Evolutionary conservation across 1,140 invertebrate genomes (phyloP).

Genomic region (Drosophila arizonae): DNA sequence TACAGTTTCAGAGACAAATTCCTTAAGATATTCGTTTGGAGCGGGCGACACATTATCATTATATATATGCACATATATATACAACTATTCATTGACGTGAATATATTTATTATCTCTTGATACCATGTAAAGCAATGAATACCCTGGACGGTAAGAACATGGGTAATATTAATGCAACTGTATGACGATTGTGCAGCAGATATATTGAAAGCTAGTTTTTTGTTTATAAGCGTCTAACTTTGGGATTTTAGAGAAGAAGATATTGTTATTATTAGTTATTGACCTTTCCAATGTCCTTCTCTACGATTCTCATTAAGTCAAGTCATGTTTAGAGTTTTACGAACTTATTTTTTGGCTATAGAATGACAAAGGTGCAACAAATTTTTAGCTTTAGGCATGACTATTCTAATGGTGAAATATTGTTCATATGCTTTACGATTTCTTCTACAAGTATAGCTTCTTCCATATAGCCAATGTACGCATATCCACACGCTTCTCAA

Average conservation of each 20-base stretch:
- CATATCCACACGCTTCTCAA: constrained; percentile 27
- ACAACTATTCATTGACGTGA: not conserved
- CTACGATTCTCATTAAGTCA: too few species aligned
- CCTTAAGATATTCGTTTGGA: not conserved
- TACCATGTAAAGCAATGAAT: not conserved
- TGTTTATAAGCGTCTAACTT: too few species aligned
- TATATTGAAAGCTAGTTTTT: too few species aligned
- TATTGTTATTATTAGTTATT: too few species aligned
- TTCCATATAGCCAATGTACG: constrained; percentile 40
- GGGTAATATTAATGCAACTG: too few species aligned
- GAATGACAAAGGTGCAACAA: too few species aligned
- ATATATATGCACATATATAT: not conserved
- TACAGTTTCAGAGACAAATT: not conserved
- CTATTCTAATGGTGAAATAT: not conserved
- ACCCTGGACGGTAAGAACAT: not conserved
- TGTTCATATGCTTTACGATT: not conserved
- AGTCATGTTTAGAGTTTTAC: too few species aligned
- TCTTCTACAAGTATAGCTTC: constrained; percentile 36
- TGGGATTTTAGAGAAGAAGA: too few species aligned
- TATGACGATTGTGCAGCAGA: too few species aligned
- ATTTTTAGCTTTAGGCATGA: not conserved
- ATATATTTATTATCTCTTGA: not conserved
- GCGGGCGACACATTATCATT: constrained; percentile 7
- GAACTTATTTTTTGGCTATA: too few species aligned
- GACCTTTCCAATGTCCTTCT: too few species aligned